phyloP scores from a whole-genome alignment of 1,140 invertebrate species.

The Mizuhopecten yessoensis region DNA sequence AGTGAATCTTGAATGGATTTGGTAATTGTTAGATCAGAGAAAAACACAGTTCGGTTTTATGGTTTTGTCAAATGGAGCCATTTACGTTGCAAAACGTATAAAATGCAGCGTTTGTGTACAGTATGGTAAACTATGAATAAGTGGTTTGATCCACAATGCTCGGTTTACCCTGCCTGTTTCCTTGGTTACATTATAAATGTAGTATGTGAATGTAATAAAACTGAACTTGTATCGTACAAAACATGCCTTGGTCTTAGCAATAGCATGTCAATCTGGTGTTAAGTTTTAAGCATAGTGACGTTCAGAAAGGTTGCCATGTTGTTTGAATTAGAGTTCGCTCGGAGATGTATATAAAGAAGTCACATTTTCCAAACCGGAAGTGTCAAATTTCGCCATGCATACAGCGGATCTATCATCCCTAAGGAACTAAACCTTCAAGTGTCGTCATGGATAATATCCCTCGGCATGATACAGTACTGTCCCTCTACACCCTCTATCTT shows the following conservation, averaged over 20 bases:
- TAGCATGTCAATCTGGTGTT: not conserved
- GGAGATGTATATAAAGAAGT: not conserved
- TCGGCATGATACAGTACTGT: not conserved
- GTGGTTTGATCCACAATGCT: not conserved
- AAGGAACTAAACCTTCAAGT: not conserved
- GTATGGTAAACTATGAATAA: not conserved
- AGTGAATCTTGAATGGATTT: not conserved
- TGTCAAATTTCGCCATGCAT: slow-evolving; percentile 1
- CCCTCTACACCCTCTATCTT: not conserved
- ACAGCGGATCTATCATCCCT: not conserved
- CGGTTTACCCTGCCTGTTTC: not conserved
- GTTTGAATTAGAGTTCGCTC: not conserved
- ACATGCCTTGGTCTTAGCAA: not conserved
- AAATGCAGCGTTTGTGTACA: not conserved
- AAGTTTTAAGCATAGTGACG: slow-evolving; percentile 21
- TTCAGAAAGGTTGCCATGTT: not conserved
- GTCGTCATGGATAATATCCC: slow-evolving; percentile 21
- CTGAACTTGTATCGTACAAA: not conserved
- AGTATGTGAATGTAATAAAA: not conserved
- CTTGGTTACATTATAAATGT: not conserved
- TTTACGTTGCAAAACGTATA: not conserved
- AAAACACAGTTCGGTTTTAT: not conserved
- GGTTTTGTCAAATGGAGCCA: not conserved
- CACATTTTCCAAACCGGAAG: not conserved
- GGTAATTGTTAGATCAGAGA: not conserved